These are phyloP conservation scores for Sparus aurata DNA, from an alignment of 2,797 vertebrate species.

Conservation along the genomic window DNA sequence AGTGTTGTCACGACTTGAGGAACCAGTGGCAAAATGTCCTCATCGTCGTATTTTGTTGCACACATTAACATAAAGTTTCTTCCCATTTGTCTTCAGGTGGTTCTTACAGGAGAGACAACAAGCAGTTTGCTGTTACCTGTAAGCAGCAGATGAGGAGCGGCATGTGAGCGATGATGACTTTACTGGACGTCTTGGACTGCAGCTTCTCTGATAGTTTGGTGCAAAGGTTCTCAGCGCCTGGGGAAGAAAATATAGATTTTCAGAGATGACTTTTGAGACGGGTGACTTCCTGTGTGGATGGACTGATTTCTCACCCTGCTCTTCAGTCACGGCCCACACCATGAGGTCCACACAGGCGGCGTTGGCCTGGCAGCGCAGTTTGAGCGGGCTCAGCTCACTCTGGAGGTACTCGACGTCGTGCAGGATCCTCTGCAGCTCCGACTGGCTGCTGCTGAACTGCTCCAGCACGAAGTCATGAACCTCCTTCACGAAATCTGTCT, in stretches of 20 bases:
- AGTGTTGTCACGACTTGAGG: too few relatives aligned
- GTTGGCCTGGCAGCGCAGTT: slow-evolving; percentile 96
- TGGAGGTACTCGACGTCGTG: slow-evolving; percentile 95
- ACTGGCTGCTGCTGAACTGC: slow-evolving; percentile 97
- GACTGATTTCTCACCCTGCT: slow-evolving; percentile 88
- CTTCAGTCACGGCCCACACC: slow-evolving; percentile 99
- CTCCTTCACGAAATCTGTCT: slow-evolving; percentile 94
- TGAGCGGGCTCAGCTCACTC: slow-evolving; percentile 93
- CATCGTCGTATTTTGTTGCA: too few relatives aligned
- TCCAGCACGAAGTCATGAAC: slow-evolving; percentile 98
- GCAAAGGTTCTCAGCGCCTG: slow-evolving; percentile 97
- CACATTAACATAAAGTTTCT: too few relatives aligned
- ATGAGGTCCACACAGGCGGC: slow-evolving; percentile 98
- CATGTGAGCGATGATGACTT: slow-evolving; percentile 98
- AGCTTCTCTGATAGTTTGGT: slow-evolving; percentile 97
- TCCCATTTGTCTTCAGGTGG: too few relatives aligned
- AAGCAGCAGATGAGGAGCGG: slow-evolving; percentile 97
- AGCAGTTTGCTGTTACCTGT: slow-evolving; percentile 86
- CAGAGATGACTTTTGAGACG: too few relatives aligned
- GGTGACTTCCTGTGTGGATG: not conserved
- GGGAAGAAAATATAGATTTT: not conserved
- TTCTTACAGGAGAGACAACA: not conserved
- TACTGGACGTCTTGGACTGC: slow-evolving; percentile 98
- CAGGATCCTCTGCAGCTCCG: slow-evolving; percentile 96
- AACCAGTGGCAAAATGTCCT: too few relatives aligned